These are phyloP conservation scores for Celastrina argiolus DNA, from an alignment of 2,888 invertebrate genomes.

Conservation along the genomic window DNA sequence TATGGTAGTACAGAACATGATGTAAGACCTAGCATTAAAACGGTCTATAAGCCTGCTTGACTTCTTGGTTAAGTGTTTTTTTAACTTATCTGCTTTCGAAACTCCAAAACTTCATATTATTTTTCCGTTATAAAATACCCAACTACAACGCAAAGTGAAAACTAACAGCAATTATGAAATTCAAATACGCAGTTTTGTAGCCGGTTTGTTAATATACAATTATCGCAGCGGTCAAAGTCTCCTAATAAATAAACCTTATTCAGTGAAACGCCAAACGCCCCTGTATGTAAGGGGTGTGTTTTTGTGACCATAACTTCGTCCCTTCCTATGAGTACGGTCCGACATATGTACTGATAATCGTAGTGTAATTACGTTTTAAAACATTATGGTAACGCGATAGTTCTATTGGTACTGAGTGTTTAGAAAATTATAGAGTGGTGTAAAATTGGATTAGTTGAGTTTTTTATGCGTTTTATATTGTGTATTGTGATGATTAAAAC, in stretches of 20 bases:
- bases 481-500: no score
- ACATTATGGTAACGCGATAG: neutral
- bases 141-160: neutral
- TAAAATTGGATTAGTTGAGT: neutral
- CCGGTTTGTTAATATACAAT: conserved; percentile 61
- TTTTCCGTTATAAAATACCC: neutral
- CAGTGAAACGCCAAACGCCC: conserved; percentile 65
- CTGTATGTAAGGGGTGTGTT: conserved; percentile 52
- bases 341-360: conserved; percentile 68
- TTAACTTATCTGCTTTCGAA: no score
- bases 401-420: neutral
- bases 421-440: neutral
- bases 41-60: no score
- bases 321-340: conserved; percentile 67
- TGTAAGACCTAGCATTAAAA: no score
- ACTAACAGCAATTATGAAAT: conserved; percentile 19
- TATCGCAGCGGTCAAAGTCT: conserved; percentile 61
- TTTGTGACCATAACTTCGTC: conserved; percentile 65
- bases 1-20: no score
- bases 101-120: no score
- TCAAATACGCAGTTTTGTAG: conserved; percentile 17
- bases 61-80: no score
- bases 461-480: no score
- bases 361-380: conserved; percentile 56
- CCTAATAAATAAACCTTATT: conserved; percentile 73